These are phyloP conservation scores for Anas capensis DNA, from an alignment of 2,797 vertebrate genomes.

Conservation along the genomic window DNA sequence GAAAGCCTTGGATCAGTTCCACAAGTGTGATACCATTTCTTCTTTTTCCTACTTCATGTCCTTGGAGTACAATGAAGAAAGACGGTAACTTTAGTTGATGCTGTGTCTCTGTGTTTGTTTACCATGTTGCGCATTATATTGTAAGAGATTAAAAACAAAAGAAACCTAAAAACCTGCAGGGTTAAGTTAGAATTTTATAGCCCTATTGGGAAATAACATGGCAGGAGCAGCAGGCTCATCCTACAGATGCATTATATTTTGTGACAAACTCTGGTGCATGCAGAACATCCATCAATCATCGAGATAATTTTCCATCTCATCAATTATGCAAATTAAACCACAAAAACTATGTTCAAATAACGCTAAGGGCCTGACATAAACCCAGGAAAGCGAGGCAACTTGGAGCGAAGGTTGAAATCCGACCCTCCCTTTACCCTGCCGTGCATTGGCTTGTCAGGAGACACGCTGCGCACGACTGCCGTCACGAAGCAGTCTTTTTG, in stretches of 20 bases:
- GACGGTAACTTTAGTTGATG: constrained; percentile 11
- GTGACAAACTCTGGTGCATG: constrained; percentile 58
- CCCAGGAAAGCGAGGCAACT: constrained; percentile 57
- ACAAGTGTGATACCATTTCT: neutral
- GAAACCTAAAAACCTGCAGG: constrained; percentile 28
- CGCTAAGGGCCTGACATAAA: constrained; percentile 62
- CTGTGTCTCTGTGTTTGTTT: constrained; percentile 31
- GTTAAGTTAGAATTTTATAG: constrained; percentile 62
- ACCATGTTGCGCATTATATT: neutral
- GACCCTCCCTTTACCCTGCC: neutral
- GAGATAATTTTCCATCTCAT: constrained; percentile 80
- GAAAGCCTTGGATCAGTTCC: neutral
- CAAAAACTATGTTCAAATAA: constrained; percentile 75
- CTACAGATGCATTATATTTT: constrained; percentile 64
- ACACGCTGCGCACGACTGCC: rapidly evolving
- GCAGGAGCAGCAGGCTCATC: constrained; percentile 53
- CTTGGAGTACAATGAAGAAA: constrained; percentile 17
- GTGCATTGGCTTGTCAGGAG: neutral
- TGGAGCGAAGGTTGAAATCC: constrained; percentile 44
- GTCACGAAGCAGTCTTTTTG: neutral
- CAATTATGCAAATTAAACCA: constrained; percentile 79
- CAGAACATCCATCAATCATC: constrained; percentile 74
- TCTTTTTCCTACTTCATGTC: neutral
- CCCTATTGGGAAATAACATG: constrained; percentile 62
- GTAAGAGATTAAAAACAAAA: constrained; percentile 37